Percentiles rank a stretch among this genome's conserved stretches.
These are phyloP conservation scores for Argyrosomus regius DNA, from an alignment of 2,797 vertebrate species.

Conservation along the genomic window DNA sequence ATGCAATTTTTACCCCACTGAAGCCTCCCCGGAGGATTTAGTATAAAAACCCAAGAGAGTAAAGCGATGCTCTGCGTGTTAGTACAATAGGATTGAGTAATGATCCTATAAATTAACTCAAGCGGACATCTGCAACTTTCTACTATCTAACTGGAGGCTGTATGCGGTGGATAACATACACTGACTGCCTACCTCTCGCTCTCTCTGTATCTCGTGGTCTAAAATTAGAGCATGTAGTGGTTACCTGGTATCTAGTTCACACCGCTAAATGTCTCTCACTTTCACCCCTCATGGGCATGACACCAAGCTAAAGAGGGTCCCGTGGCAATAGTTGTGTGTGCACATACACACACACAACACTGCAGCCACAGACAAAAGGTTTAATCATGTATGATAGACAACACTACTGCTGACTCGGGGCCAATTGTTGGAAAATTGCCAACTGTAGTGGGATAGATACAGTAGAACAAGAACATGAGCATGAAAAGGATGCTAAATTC, in stretches of 20 bases:
- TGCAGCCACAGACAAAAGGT: conserved; percentile 32
- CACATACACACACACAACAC: conserved; percentile 18
- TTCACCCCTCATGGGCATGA: conserved; percentile 46
- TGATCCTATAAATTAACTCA: conserved; percentile 17
- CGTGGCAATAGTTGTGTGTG: conserved; percentile 59
- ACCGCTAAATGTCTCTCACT: conserved; percentile 29
- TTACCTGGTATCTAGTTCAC: conserved; percentile 44
- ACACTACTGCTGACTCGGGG: neutral
- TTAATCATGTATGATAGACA: conserved; percentile 15
- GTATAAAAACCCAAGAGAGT: conserved; percentile 28
- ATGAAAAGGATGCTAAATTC: neutral
- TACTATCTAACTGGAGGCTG: neutral
- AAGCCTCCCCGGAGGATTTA: conserved; percentile 14
- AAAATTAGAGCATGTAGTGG: conserved; percentile 33
- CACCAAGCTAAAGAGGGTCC: conserved; percentile 54
- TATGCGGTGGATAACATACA: neutral
- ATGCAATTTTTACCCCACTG: conserved; percentile 45
- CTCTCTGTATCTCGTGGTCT: neutral
- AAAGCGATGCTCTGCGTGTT: neutral
- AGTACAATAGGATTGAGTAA: conserved; percentile 20
- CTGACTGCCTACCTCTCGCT: neutral
- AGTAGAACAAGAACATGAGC: neutral
- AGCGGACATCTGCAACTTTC: neutral
- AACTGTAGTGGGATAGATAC: neutral
- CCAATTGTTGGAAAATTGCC: neutral